Base-by-base conservation (phyloP, 2,113 vertebrate genomes). In the Notiomystis cincta region DNA sequence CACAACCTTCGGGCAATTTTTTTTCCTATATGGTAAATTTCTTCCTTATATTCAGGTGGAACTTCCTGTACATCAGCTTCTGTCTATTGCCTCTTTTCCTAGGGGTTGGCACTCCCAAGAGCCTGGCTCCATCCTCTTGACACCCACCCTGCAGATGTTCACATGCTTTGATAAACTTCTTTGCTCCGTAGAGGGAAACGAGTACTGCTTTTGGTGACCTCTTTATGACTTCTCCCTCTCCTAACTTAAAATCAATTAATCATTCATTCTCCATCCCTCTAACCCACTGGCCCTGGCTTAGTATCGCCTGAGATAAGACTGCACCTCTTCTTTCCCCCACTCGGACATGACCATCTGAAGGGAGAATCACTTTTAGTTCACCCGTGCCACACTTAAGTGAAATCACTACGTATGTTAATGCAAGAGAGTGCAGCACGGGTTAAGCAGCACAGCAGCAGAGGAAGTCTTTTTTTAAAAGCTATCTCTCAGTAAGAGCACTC, bases 361-460 rank as follows among this genome's bases (percentile, higher is more conserved):
- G 20, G 5, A 77, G 7, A 51, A 33, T 5, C 51, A 8, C 42
- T 65, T 35, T 19, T 15, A 42, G 60, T 10, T 51, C 38, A 11
- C 13, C n/a, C 3, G 5, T 5, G 23, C 8, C 13, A 30, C 37
- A 13, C 9, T 3, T 21, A 38, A 35, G 4, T 38, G 22, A 14
- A 69, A 16, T 7, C 28, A 20, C 15, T 1, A 15, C 4, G 0
- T 2, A 42, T 20, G 12, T 21, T 25, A 70, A 37, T 0, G 13
- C 25, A 48, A 28, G 14, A 15, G 15, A 54, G 24, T 0, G 5
- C 1, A n/a, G 35, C 13, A 23, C 30, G 10, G 17, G 17, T 1
- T 4, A 4, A 62, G 44, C 3, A 53, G 42, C 42, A 44, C 1
- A 30, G 44, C 3, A 53, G 42, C 47, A 44, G 0, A 30, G 23